phyloP scores from a whole-genome alignment of 2,113 vertebrate genomes.

The Mormyrus iriodes region DNA sequence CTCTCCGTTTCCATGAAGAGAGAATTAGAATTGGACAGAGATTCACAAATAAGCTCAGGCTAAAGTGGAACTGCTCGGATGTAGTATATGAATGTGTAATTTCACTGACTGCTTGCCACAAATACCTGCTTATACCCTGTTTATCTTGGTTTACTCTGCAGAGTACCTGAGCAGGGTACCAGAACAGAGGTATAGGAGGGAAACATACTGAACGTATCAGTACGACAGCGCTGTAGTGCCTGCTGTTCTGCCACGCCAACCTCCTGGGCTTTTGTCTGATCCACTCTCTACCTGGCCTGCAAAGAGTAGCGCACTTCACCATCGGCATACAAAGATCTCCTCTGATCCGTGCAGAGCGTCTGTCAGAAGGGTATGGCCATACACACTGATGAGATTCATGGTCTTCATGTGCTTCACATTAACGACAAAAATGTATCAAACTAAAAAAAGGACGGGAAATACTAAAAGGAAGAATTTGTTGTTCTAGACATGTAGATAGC shows the following conservation, averaged over 20 bases:
- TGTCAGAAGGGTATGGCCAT: not conserved
- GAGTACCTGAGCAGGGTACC: not conserved
- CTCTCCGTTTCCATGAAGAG: not conserved
- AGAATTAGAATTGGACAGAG: not conserved
- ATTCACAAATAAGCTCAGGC: not conserved
- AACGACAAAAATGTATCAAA: not conserved
- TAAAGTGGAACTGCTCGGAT: not conserved
- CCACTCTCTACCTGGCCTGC: not conserved
- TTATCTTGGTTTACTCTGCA: not conserved
- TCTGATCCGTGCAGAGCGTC: not conserved
- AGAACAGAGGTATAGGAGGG: not conserved
- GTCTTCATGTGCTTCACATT: not conserved
- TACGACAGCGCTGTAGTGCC: not conserved
- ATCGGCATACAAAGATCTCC: constrained; percentile 6
- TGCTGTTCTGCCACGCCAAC: not conserved
- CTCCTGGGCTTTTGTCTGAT: constrained; percentile 5
- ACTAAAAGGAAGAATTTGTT: not conserved
- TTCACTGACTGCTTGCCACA: not conserved
- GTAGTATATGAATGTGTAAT: not conserved
- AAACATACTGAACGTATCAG: not conserved
- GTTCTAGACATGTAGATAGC: not conserved
- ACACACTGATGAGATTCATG: not conserved
- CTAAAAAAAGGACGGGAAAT: not conserved
- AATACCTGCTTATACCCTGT: not conserved
- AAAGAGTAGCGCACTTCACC: not conserved